Percentiles rank a stretch among this genome's conserved stretches.
These are phyloP conservation scores for Vidua chalybeata DNA, from an alignment of 2,113 vertebrate species.

Conservation along the genomic window DNA sequence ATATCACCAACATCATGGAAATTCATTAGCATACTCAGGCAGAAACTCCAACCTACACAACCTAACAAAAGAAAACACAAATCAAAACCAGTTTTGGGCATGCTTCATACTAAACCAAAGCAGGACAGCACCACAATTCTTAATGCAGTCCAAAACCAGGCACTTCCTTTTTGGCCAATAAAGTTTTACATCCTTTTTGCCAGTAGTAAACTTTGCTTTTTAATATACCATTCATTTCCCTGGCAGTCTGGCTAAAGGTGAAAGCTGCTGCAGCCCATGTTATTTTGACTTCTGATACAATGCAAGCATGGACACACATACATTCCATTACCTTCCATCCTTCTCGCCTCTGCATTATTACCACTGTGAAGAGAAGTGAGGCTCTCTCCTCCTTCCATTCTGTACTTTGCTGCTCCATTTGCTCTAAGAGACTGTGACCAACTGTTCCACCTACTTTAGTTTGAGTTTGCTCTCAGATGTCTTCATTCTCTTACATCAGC, in stretches of 20 bases:
- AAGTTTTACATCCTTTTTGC: neutral
- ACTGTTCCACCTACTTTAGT: neutral
- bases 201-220: neutral
- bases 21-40: neutral
- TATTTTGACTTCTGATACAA: neutral
- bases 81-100: neutral
- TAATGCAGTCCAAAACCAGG: neutral
- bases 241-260: neutral
- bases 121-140: neutral
- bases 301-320: accelerated
- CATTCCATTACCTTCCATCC: neutral
- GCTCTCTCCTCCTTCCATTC: neutral
- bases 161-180: neutral
- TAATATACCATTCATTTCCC: neutral
- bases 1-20: neutral
- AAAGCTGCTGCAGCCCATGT: neutral
- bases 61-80: neutral
- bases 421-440: neutral
- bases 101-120: neutral
- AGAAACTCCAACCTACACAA: neutral
- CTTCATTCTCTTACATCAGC: neutral
- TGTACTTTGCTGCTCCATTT: neutral
- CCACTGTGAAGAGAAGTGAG: neutral
- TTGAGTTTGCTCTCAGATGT: neutral
- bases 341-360: neutral